Percentiles rank a stretch among this genome's conserved stretches.
phyloP scores from a whole-genome alignment of 2,797 vertebrate genomes.

The Anomalospiza imberbis region DNA sequence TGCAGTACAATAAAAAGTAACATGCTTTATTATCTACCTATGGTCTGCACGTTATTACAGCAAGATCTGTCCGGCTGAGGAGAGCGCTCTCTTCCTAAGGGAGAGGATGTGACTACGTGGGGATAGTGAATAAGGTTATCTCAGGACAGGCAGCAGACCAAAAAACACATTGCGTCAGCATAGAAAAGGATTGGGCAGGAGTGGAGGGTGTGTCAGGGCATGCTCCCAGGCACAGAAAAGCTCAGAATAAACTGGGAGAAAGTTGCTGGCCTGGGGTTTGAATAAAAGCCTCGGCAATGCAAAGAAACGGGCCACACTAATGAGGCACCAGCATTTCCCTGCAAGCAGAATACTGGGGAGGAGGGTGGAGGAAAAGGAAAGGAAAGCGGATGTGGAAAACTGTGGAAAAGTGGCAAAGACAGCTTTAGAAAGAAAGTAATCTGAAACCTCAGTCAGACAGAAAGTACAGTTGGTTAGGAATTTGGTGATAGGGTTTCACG shows the following conservation, averaged over 20 bases:
- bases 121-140: constrained; percentile 5
- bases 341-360: not conserved
- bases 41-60: not conserved
- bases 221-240: constrained; percentile 15
- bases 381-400: not conserved
- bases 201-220: constrained; percentile 20
- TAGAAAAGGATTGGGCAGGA: constrained; percentile 43
- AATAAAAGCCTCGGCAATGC: not conserved
- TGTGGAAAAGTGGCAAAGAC: not conserved
- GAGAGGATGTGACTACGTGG: not conserved
- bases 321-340: not conserved
- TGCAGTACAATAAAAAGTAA: not conserved
- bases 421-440: not conserved
- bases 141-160: constrained; percentile 38
- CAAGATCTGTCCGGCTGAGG: not conserved
- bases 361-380: not conserved
- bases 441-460: not conserved
- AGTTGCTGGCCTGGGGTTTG: not conserved
- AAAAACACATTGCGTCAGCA: constrained; percentile 53
- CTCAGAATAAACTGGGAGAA: constrained; percentile 30
- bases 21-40: not conserved
- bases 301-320: constrained; percentile 1
- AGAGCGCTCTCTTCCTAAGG: not conserved
- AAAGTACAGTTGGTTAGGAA: not conserved
- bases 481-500: not conserved